A percentile compares a stretch with the other conserved stretches of the same genome.
Conservation (phyloP, 2,888 invertebrate species). For the Tetropium fuscum region DNA sequence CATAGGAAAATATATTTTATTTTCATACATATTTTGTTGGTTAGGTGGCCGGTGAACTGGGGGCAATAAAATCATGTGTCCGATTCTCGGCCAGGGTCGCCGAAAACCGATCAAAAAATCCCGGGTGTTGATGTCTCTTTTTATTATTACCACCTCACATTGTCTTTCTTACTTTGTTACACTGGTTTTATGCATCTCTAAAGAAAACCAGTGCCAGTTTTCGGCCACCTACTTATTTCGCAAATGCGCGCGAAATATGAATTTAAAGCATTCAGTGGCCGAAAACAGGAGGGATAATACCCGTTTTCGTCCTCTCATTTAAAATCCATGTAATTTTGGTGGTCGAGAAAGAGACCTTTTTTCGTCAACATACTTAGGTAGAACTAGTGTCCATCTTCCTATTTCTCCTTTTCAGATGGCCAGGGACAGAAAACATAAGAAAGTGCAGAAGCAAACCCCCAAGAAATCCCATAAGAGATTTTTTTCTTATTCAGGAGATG, state of each 20-base stretch:
- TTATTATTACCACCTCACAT: not conserved
- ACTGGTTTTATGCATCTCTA: not conserved
- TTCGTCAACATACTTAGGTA: not conserved
- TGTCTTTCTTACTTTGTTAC: not conserved
- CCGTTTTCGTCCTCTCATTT: not conserved
- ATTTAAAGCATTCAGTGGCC: not conserved
- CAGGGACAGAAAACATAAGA: not conserved
- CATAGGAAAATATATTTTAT: not conserved
- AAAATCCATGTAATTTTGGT: not conserved
- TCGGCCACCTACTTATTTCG: not conserved
- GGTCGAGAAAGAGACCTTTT: not conserved
- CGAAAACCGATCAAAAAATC: not conserved
- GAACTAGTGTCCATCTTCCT: not conserved
- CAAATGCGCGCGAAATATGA: not conserved
- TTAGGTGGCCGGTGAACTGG: not conserved
- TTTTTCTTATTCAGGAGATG: not conserved
- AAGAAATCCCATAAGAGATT: not conserved
- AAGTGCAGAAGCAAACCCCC: not conserved
- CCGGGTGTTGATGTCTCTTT: not conserved
- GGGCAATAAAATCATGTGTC: not conserved
- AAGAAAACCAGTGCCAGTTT: not conserved
- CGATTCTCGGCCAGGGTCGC: not conserved
- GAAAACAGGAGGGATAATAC: not conserved
- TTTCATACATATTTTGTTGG: not conserved
- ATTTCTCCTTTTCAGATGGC: not conserved